phyloP scores from a whole-genome alignment of 2,888 invertebrate species.

The Agapostemon virescens region DNA sequence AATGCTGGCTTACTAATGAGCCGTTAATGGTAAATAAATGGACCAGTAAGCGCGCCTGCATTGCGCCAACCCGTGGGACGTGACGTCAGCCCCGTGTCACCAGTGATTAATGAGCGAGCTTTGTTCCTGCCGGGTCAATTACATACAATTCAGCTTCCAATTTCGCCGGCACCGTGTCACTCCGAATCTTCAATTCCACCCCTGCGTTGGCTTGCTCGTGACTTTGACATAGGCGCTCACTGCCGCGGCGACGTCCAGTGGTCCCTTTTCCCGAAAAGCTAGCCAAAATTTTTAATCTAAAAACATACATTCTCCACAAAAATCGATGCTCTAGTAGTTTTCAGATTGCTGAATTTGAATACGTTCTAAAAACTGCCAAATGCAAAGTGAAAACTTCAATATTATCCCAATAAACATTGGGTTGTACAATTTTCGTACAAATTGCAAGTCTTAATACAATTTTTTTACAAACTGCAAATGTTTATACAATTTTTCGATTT shows the following conservation, averaged over 20 bases:
- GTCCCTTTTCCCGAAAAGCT: neutral
- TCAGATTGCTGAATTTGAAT: too few relatives aligned
- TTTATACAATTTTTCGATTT: too few relatives aligned
- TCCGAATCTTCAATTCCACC: conserved; percentile 53
- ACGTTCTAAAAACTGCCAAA: too few relatives aligned
- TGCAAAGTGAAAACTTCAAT: too few relatives aligned
- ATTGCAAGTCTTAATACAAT: too few relatives aligned
- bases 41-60: conserved; percentile 70
- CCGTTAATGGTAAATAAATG: conserved; percentile 78
- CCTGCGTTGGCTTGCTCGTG: neutral
- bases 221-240: conserved; percentile 6
- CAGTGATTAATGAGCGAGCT: conserved; percentile 76
- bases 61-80: conserved; percentile 70
- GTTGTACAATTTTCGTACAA: too few relatives aligned
- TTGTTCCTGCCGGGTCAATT: conserved; percentile 73
- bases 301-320: too few relatives aligned
- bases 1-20: conserved; percentile 73
- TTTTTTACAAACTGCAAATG: too few relatives aligned
- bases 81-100: conserved; percentile 72
- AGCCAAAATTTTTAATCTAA: neutral
- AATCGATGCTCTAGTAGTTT: too few relatives aligned
- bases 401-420: too few relatives aligned
- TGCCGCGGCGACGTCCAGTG: neutral
- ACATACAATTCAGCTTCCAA: conserved; percentile 63
- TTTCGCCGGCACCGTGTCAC: conserved; percentile 43